These are phyloP conservation scores for Pocota personata DNA, from an alignment of 2,888 invertebrate species.

Conservation along the genomic window DNA sequence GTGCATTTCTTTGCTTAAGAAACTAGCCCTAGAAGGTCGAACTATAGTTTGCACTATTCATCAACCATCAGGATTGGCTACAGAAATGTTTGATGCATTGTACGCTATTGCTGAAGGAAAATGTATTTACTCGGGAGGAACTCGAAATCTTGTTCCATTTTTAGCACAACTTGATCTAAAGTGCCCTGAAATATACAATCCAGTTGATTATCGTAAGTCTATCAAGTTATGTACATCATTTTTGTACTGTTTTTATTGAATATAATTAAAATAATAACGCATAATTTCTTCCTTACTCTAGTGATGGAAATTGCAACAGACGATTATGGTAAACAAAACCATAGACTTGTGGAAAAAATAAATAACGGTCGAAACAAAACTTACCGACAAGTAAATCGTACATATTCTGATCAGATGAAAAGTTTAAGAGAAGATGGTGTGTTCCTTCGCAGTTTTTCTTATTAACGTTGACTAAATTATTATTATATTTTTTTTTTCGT, in stretches of 20 bases:
- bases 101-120: constrained; percentile 92
- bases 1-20: constrained; percentile 90
- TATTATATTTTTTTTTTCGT: neutral
- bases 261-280: neutral
- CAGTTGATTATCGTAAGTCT: constrained; percentile 92
- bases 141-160: constrained; percentile 90
- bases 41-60: constrained; percentile 95
- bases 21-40: constrained; percentile 91
- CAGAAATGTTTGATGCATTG: constrained; percentile 94
- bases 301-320: constrained; percentile 92
- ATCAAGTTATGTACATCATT: neutral
- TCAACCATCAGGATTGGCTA: constrained; percentile 93
- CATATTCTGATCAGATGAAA: constrained; percentile 70
- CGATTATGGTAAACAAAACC: constrained; percentile 87
- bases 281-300: constrained; percentile 78
- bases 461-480: neutral
- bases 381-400: constrained; percentile 84
- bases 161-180: constrained; percentile 87
- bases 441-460: constrained; percentile 29
- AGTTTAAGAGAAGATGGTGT: constrained; percentile 81
- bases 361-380: constrained; percentile 85
- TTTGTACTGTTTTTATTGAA: neutral
- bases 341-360: constrained; percentile 85
- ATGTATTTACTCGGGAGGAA: constrained; percentile 92
- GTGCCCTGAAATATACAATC: constrained; percentile 95